phyloP scores from a whole-genome alignment of 2,113 vertebrate species.

The Pangasianodon gigas region DNA sequence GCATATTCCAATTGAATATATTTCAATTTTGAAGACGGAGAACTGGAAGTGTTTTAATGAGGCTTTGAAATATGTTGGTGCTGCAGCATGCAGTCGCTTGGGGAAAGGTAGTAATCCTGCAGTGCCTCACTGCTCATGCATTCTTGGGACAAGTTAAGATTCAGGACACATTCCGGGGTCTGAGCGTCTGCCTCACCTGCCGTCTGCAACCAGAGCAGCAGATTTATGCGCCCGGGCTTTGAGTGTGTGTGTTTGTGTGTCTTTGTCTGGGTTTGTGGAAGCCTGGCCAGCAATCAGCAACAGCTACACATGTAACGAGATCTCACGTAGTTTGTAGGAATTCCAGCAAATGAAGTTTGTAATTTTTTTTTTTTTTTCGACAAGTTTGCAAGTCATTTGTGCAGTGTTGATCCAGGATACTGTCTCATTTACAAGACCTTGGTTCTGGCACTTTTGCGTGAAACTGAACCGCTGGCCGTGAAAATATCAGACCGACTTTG shows the following conservation, averaged over 20 bases:
- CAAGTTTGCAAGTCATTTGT: background rate
- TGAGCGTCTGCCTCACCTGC: conserved; percentile 22
- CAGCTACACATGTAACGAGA: background rate
- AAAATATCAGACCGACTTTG: conserved; percentile 87
- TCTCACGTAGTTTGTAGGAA: background rate
- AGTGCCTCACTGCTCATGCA: conserved; percentile 38
- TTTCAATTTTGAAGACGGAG: background rate
- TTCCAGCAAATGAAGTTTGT: background rate
- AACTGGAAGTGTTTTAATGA: background rate
- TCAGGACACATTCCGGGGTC: conserved; percentile 6
- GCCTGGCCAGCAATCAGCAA: background rate
- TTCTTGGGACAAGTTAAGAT: conserved; percentile 33
- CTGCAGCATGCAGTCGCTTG: conserved; percentile 5
- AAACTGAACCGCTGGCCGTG: conserved; percentile 10
- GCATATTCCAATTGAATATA: background rate
- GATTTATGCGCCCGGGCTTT: background rate
- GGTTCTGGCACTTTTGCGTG: background rate
- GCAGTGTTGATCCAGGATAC: background rate
- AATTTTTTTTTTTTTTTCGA: background rate
- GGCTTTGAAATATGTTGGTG: background rate
- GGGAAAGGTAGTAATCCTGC: conserved; percentile 15
- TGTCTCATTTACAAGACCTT: background rate
- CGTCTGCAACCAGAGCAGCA: conserved; percentile 11
- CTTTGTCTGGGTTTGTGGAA: background rate
- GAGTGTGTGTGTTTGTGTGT: background rate